Conservation (phyloP, 2,113 vertebrate species). For the Psettodes erumei region DNA sequence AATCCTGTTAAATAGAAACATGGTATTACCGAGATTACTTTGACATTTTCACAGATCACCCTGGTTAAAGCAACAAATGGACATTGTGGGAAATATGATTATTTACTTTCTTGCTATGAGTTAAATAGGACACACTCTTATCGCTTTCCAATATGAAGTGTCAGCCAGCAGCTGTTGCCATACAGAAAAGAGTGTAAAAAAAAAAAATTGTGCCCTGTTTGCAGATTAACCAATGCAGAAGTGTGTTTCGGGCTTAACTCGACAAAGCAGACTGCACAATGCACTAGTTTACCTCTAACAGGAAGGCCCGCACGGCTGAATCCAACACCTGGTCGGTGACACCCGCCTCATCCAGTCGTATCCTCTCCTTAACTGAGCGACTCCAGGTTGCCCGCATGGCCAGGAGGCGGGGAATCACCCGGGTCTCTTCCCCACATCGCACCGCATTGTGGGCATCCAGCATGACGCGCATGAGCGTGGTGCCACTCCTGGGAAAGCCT, state of each 20-base stretch:
- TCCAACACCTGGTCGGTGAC: slow-evolving; percentile 94
- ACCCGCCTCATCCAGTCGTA: slow-evolving; percentile 92
- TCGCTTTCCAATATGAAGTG: too few species aligned
- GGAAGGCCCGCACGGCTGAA: slow-evolving; percentile 90
- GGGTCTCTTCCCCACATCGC: slow-evolving; percentile 92
- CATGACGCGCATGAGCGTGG: slow-evolving; percentile 95
- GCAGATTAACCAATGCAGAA: background rate
- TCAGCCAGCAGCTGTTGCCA: too few species aligned
- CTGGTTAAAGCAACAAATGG: too few species aligned
- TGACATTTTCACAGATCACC: too few species aligned
- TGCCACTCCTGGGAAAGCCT: slow-evolving; percentile 92
- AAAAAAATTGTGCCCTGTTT: too few species aligned
- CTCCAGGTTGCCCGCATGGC: slow-evolving; percentile 94
- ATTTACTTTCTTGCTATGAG: too few species aligned
- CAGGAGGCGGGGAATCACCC: slow-evolving; percentile 92
- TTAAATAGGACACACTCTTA: too few species aligned
- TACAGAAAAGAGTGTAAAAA: too few species aligned
- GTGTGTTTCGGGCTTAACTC: background rate
- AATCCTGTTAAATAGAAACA: background rate
- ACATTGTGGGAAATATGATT: too few species aligned
- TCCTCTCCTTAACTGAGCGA: slow-evolving; percentile 91
- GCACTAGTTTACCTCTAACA: slow-evolving; percentile 71
- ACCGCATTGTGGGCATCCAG: slow-evolving; percentile 90
- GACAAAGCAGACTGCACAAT: background rate
- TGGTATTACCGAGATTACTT: too few species aligned